Percentiles rank a stretch among this genome's conserved stretches.
These are phyloP conservation scores for Aurelia sp. DNA, from an alignment of 30 jellyfish, hydroid and myxozoan genomes.

Conservation along the genomic window DNA sequence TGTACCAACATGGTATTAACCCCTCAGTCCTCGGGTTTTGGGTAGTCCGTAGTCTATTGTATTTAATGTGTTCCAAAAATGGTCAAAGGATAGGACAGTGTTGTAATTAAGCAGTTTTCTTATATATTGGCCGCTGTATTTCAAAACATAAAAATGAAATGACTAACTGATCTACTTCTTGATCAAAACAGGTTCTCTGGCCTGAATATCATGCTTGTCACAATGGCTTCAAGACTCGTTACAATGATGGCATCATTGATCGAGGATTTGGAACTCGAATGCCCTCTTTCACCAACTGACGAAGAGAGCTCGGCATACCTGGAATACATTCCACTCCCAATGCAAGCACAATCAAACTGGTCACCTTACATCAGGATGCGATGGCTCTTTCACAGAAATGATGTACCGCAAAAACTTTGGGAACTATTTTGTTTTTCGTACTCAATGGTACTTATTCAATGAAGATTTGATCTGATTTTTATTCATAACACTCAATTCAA, in stretches of 20 bases:
- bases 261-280: constrained; percentile 68
- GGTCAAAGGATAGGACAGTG: too few relatives aligned
- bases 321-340: neutral
- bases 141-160: too few relatives aligned
- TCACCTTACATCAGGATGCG: constrained; percentile 73
- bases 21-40: too few relatives aligned
- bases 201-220: constrained; percentile 81
- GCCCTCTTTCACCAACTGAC: constrained; percentile 16
- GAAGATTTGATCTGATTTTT: too few relatives aligned
- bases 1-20: too few relatives aligned
- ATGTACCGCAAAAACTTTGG: constrained; percentile 67
- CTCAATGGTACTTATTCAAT: constrained; percentile 49
- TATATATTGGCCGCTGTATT: too few relatives aligned
- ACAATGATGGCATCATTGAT: constrained; percentile 56
- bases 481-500: too few relatives aligned
- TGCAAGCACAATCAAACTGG: constrained; percentile 41
- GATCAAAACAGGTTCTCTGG: constrained; percentile 83
- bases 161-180: too few relatives aligned
- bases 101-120: too few relatives aligned
- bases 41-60: too few relatives aligned
- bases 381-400: constrained; percentile 55
- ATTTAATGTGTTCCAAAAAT: too few relatives aligned
- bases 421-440: constrained; percentile 73
- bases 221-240: constrained; percentile 87
- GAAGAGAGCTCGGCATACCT: neutral